phyloP scores from a whole-genome alignment of 2,797 vertebrate species.

The Orientallactaga sibirica region DNA sequence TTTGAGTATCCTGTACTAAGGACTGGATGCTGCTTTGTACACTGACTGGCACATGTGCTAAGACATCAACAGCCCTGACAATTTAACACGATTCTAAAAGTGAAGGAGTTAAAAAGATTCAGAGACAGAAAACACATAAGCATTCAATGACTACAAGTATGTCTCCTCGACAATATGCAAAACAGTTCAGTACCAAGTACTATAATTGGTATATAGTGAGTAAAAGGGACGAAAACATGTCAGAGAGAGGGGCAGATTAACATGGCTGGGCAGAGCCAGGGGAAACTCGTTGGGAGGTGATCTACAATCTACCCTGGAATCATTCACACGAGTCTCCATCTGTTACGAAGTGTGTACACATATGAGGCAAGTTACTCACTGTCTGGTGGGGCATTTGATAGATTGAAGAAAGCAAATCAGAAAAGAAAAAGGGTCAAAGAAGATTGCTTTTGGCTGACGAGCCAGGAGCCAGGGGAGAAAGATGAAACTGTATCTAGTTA shows the following conservation, averaged over 20 bases:
- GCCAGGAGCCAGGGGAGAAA: not conserved
- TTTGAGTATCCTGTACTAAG: slow-evolving; percentile 9
- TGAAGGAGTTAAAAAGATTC: not conserved
- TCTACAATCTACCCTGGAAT: not conserved
- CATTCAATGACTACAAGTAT: not conserved
- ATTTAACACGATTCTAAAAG: not conserved
- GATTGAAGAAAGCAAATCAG: not conserved
- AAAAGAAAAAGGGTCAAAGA: not conserved
- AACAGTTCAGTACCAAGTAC: not conserved
- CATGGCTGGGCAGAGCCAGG: not conserved
- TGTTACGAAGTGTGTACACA: not conserved
- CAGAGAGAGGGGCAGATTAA: not conserved
- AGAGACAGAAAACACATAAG: not conserved
- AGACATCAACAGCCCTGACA: not conserved
- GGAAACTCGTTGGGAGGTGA: not conserved
- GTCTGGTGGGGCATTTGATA: not conserved
- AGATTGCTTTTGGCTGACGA: not conserved
- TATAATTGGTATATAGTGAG: not conserved
- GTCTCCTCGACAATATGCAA: not conserved
- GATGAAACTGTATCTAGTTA: not conserved
- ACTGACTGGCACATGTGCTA: not conserved
- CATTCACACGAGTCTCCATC: slow-evolving; percentile 11
- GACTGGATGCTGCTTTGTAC: not conserved
- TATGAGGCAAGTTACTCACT: not conserved
- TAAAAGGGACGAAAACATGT: not conserved